Percentiles rank a stretch among this genome's conserved stretches.
phyloP scores from a whole-genome alignment of 2,113 vertebrate genomes.

The Pollachius pollachius region DNA sequence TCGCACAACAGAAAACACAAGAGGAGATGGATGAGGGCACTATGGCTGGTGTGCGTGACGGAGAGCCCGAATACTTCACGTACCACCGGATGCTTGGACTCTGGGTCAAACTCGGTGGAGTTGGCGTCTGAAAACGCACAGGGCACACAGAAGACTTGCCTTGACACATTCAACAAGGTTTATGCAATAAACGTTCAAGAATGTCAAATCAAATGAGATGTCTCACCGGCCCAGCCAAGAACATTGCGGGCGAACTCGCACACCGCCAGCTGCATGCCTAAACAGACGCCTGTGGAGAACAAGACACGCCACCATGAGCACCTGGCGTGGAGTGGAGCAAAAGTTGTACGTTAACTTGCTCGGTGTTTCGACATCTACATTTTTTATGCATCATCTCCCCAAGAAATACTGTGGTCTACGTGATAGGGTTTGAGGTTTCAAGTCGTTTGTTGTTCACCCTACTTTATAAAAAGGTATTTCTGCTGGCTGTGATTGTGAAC shows the following conservation, averaged over 20 bases:
- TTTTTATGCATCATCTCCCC: too few species aligned
- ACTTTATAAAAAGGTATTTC: too few species aligned
- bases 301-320: conserved; percentile 35
- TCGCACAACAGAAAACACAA: not conserved
- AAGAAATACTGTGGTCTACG: too few species aligned
- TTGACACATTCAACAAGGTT: not conserved
- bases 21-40: too few species aligned
- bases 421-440: too few species aligned
- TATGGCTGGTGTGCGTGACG: too few species aligned
- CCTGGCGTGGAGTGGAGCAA: conserved; percentile 13
- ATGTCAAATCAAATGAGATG: not conserved
- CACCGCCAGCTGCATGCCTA: conserved; percentile 97
- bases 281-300: conserved; percentile 82
- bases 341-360: too few species aligned
- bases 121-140: conserved; percentile 79
- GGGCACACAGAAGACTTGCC: too few species aligned
- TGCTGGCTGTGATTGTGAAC: too few species aligned
- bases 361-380: too few species aligned
- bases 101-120: conserved; percentile 94
- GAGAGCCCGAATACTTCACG: conserved; percentile 36
- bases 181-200: not conserved
- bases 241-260: conserved; percentile 90
- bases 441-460: too few species aligned
- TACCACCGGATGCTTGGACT: conserved; percentile 90
- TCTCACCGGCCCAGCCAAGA: conserved; percentile 88